phyloP scores from a whole-genome alignment of 1,140 invertebrate genomes.

The Bradysia coprophila region DNA sequence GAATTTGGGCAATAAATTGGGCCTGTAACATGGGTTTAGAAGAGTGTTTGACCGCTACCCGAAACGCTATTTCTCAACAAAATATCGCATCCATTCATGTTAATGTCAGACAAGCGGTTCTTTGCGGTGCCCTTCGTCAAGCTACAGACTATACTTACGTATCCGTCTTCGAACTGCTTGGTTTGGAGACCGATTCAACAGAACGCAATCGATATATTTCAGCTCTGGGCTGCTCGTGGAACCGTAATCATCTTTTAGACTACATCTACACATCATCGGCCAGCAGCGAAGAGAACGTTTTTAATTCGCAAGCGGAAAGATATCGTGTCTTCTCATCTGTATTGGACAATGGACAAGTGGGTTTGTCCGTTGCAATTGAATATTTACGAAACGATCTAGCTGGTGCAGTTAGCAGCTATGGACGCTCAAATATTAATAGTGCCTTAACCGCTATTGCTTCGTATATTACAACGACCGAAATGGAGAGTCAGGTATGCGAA shows the following conservation, averaged over 20 bases:
- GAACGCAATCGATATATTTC: constrained; percentile 32
- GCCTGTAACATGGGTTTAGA: constrained; percentile 27
- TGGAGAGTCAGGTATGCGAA: too few species aligned
- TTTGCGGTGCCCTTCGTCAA: constrained; percentile 41
- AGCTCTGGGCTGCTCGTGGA: constrained; percentile 32
- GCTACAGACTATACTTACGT: constrained; percentile 39
- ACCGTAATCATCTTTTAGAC: constrained; percentile 7
- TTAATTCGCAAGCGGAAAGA: not conserved
- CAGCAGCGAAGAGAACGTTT: not conserved
- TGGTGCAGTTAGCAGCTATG: too few species aligned
- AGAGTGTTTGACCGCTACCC: constrained; percentile 25
- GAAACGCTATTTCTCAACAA: too few species aligned
- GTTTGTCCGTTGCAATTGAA: not conserved
- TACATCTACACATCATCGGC: not conserved
- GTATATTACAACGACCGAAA: too few species aligned
- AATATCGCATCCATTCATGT: constrained; percentile 10
- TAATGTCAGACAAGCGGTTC: constrained; percentile 27
- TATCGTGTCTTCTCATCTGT: not conserved
- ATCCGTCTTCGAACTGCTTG: constrained; percentile 37
- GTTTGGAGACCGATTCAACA: constrained; percentile 28
- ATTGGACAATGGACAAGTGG: not conserved
- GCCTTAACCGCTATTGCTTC: too few species aligned
- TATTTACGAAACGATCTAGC: too few species aligned
- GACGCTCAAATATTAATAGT: too few species aligned
- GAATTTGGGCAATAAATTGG: constrained; percentile 23